Evolutionary conservation across 2,113 vertebrate genomes (phyloP).

Genomic region (Arenaria interpres): DNA sequence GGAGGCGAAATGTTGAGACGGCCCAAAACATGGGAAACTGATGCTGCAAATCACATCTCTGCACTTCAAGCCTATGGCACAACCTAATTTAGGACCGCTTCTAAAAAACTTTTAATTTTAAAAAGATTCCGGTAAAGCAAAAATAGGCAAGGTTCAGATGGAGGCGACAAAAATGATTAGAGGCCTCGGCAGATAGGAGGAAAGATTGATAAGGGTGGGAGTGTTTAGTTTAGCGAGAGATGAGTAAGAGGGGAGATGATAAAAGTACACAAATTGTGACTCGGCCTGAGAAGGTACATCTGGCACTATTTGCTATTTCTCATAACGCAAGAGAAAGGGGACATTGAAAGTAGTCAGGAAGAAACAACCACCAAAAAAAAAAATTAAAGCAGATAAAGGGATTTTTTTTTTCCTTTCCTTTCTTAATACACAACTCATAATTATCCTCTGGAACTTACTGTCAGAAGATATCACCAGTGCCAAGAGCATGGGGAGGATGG

Average conservation of each 20-base stretch:
- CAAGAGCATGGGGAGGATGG: conserved; percentile 1
- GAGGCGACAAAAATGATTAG: conserved; percentile 46
- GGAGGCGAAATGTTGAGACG: background rate
- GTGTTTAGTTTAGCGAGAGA: conserved; percentile 36
- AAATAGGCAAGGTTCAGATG: background rate
- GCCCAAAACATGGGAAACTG: background rate
- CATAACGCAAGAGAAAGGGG: background rate
- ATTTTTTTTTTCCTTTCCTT: background rate
- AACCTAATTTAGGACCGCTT: background rate
- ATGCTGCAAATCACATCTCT: background rate
- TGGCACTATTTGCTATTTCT: conserved; percentile 45
- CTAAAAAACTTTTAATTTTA: background rate
- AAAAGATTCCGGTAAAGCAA: background rate
- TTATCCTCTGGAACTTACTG: conserved; percentile 31
- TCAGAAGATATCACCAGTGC: background rate
- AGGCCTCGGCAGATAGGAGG: background rate
- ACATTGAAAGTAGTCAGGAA: conserved; percentile 22
- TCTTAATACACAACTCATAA: conserved; percentile 18
- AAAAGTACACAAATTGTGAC: conserved; percentile 58
- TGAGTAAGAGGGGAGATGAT: conserved; percentile 57
- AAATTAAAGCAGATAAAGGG: background rate
- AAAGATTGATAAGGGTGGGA: conserved; percentile 58
- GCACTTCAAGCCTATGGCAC: background rate
- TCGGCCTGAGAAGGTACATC: conserved; percentile 64
- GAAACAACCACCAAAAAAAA: background rate